Evolutionary conservation across 2,113 vertebrate genomes (phyloP).

Genomic region (Leiothrix lutea): DNA sequence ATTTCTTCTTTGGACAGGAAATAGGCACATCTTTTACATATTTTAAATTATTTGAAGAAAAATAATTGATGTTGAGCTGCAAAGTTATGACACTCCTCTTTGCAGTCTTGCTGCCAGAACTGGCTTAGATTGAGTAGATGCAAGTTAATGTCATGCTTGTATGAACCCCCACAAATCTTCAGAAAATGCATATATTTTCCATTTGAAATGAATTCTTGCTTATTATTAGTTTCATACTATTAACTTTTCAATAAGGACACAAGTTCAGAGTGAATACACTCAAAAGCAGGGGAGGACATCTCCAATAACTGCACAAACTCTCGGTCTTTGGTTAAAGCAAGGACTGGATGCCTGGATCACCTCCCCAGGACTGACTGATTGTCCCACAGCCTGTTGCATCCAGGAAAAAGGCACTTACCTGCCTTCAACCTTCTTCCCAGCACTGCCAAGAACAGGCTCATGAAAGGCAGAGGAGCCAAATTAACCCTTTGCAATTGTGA

Average conservation of each 20-base stretch:
- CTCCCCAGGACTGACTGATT: not conserved
- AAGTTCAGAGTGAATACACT: not conserved
- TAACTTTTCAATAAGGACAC: not conserved
- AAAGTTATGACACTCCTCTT: not conserved
- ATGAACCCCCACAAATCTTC: not conserved
- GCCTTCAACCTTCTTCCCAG: not conserved
- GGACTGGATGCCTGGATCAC: not conserved
- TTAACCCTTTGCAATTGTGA: not conserved
- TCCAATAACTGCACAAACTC: not conserved
- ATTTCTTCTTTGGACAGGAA: not conserved
- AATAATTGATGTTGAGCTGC: not conserved
- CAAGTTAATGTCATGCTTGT: not conserved
- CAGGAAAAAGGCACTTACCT: not conserved
- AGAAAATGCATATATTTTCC: not conserved
- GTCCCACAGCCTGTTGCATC: fast-evolving
- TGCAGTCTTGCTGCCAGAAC: not conserved
- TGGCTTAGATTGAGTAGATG: not conserved
- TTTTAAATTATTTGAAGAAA: not conserved
- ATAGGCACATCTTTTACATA: not conserved
- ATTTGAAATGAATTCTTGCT: not conserved
- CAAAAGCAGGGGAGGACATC: not conserved
- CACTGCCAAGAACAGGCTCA: not conserved
- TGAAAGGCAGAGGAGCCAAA: not conserved
- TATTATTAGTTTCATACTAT: not conserved
- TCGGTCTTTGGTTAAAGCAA: not conserved